Percentiles rank a stretch among this genome's conserved stretches.
phyloP scores from a whole-genome alignment of 2,113 vertebrate genomes.

The Edolisoma coerulescens region DNA sequence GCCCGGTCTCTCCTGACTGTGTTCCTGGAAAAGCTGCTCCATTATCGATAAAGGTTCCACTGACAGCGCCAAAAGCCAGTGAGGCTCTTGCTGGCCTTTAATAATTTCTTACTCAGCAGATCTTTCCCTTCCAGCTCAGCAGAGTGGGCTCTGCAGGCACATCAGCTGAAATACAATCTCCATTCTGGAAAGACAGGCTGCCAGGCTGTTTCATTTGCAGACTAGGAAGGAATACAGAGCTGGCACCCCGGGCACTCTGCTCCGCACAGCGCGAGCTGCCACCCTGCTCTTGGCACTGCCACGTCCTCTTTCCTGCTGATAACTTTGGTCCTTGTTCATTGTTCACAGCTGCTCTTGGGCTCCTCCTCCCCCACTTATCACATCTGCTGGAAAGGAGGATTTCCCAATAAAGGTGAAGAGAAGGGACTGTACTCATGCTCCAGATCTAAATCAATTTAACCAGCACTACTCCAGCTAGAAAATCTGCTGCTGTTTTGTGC shows the following conservation, averaged over 20 bases:
- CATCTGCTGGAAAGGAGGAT: constrained; percentile 6
- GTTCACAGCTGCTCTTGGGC: constrained; percentile 8
- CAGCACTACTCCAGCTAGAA: not conserved
- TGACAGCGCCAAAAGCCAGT: constrained; percentile 39
- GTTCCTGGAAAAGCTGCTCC: constrained; percentile 74
- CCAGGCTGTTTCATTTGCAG: not conserved
- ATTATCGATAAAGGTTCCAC: constrained; percentile 65
- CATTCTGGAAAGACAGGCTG: not conserved
- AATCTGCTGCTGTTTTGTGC: constrained; percentile 13
- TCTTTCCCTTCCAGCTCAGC: constrained; percentile 20
- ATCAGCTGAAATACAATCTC: constrained; percentile 28
- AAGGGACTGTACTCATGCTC: not conserved
- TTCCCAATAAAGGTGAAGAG: constrained; percentile 44
- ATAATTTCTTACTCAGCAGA: constrained; percentile 38
- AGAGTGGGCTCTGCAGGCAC: not conserved
- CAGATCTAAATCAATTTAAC: not conserved
- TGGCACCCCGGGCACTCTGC: not conserved
- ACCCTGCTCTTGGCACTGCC: not conserved
- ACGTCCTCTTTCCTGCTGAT: not conserved
- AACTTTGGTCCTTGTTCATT: constrained; percentile 5
- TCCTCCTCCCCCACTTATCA: constrained; percentile 22
- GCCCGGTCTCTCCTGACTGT: constrained; percentile 44
- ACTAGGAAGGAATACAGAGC: not conserved
- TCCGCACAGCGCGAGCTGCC: not conserved
- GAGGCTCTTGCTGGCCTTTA: constrained; percentile 41